Evolutionary conservation across 2,888 invertebrate genomes (phyloP), one percentile per base, ranked within the genome.

Genomic region (Heliconius hortense): DNA sequence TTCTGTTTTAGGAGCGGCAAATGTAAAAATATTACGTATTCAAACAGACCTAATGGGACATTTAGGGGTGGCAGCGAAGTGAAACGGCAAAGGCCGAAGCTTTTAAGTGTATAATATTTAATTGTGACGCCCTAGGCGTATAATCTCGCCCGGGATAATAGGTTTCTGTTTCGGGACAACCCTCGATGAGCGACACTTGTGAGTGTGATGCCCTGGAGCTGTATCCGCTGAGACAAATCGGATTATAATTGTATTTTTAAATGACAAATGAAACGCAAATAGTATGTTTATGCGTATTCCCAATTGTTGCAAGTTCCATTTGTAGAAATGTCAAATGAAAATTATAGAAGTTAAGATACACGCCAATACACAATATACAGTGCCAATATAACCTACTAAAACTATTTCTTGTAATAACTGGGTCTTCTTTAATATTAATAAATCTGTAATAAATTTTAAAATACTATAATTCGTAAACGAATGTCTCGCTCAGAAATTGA

Each of bases 21-120:
- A 93, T 93, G 93, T 93, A 93, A 94, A 93, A 94, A 93, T 94
- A 94, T 94, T 94, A 94, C 93, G 94, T 93, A 94, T 94, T 94
- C 94, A 94, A 94, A 94, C 94, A 94, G 88, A 92, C 89, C 93
- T 94, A 94, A 94, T 94, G 91, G 94, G 93, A 93, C 94, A 94
- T 94, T 94, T 94, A 94, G 92, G 94, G 94, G 93, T 93, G 94
- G 90, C 93, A 93, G 90, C 90, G 89, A 91, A 92, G 92, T 93
- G 92, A 94, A 94, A 94, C 92, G 92, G 93, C 93, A 93, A 94
- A 94, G 93, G 93, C 91, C 94, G 94, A 93, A 93, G 94, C 94
- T 94, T 94, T 94, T 94, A 94, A 94, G 93, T 94, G 94, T 94
- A 94, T 94, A 94, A 94, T 94, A 94, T 94, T 94, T 94, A 94